phyloP scores from a whole-genome alignment of 1,140 invertebrate species.

The Drosophila sucinea region DNA sequence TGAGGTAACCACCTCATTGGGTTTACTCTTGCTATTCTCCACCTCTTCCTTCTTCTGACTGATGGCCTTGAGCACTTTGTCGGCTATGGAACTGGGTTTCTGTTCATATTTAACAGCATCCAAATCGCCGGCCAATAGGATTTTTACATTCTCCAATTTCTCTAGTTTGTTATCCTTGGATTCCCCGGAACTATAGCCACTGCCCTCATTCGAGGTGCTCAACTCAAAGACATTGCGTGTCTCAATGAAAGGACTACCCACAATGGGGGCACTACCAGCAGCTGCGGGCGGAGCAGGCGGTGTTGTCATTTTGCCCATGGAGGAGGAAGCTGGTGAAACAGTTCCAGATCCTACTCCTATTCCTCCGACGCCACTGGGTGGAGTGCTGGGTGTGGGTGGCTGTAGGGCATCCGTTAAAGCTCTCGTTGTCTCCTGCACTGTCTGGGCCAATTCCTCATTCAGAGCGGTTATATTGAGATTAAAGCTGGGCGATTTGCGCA shows the following conservation, averaged over 20 bases:
- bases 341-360: constrained; percentile 3
- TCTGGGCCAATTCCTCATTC: constrained; percentile 77
- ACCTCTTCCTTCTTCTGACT: constrained; percentile 84
- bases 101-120: constrained; percentile 76
- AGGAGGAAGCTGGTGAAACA: constrained; percentile 3
- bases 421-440: constrained; percentile 75
- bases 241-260: constrained; percentile 84
- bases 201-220: constrained; percentile 65
- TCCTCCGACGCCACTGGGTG: constrained; percentile 2
- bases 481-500: constrained; percentile 82
- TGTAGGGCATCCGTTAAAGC: constrained; percentile 73
- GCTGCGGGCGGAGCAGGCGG: constrained; percentile 49
- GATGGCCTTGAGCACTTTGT: constrained; percentile 85
- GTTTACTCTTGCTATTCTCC: constrained; percentile 66
- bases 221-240: constrained; percentile 81
- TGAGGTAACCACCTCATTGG: not conserved
- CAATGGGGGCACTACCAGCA: constrained; percentile 26
- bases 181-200: constrained; percentile 81
- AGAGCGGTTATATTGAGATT: constrained; percentile 77
- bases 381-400: constrained; percentile 49
- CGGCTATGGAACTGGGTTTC: constrained; percentile 85
- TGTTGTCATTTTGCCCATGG: constrained; percentile 54
- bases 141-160: constrained; percentile 83
- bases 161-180: constrained; percentile 84
- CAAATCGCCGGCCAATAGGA: constrained; percentile 72